A percentile compares a stretch with the other conserved stretches of the same genome.
Conservation (phyloP, 2,797 vertebrate species). For the Huso huso region DNA sequence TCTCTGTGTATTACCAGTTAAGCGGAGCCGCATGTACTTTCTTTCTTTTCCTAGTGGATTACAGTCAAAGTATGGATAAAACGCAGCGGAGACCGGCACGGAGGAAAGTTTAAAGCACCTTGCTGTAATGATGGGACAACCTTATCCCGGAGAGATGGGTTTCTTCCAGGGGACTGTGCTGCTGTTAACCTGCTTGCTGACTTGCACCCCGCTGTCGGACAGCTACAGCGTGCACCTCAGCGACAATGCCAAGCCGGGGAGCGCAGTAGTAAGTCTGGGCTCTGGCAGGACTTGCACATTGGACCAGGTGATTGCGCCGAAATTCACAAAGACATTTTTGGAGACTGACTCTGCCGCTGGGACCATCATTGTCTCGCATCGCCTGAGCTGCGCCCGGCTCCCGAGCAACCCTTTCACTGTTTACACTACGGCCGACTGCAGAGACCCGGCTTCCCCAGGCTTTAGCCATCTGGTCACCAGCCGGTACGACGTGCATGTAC, state of each 20-base stretch:
- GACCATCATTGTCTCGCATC: constrained; percentile 39
- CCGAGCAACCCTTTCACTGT: constrained; percentile 55
- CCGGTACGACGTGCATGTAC: constrained; percentile 53
- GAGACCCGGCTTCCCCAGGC: constrained; percentile 25
- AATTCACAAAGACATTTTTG: constrained; percentile 46
- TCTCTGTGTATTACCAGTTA: constrained; percentile 20
- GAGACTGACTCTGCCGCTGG: constrained; percentile 39
- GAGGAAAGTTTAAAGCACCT: constrained; percentile 53
- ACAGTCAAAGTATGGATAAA: constrained; percentile 46
- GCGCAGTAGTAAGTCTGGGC: constrained; percentile 38
- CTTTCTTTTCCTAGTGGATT: constrained; percentile 24
- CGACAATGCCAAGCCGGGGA: constrained; percentile 41
- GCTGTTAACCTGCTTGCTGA: constrained; percentile 39
- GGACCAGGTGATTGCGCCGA: constrained; percentile 57
- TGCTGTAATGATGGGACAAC: constrained; percentile 26
- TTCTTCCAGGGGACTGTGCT: constrained; percentile 44
- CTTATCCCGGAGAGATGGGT: constrained; percentile 49
- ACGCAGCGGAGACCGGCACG: constrained; percentile 44
- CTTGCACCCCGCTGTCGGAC: constrained; percentile 32
- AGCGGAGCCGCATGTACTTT: constrained; percentile 27
- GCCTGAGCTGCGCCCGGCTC: constrained; percentile 41
- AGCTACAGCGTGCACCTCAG: constrained; percentile 48
- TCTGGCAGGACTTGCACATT: constrained; percentile 44
- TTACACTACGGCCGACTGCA: constrained; percentile 51
- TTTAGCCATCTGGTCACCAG: constrained; percentile 53